Base-by-base conservation (phyloP, 1,140 invertebrate genomes). In the Bathynomus jamesi region DNA sequence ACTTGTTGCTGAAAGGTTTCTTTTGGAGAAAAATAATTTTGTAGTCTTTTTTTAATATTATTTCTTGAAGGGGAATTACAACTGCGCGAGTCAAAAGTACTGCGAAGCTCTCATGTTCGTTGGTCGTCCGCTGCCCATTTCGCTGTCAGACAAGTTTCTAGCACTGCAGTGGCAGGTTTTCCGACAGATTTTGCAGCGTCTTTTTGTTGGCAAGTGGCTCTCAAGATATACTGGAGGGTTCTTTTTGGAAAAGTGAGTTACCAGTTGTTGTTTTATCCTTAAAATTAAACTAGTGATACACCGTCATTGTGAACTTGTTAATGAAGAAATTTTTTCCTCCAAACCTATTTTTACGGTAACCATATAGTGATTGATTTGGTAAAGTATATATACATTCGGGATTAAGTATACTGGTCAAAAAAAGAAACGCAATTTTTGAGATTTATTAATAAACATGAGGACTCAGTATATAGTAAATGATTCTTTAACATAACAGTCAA, bases 151-250 rank as follows among this genome's bases (percentile, higher is more conserved):
- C 62, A 74, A 73, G 65, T 28, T 46, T 1, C 46, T 66, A 27
- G 72, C 69, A 5, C 70, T 78, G n/a, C 5, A 66, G 62, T 78
- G 77, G 77, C 77, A 78, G 66, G 32, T 66, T 4, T 74, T 69
- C 17, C 84, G 94, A 0, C 92, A 95, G 79, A 78, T 91, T 10
- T 82, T 95, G 61, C 91, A 96, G 81, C 86, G 90, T 61, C 78
- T 94, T 4, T 93, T 91, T 80, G 84, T 94, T 28, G 91, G 90
- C 0, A 84, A 87, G 28, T 91, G 89, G 85, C 82, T 96, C 0
- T 87, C 73, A 21, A 67, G 71, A 60, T 30, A 74, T 62, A 71
- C 74, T 21, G 74, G 75, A 28, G 74, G 77, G 40, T 65, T 78
- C 31, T 75, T 74, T 62, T 53, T 78, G 21, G 53, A 73, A 21